Evolutionary conservation across 53 echinoderm and acorn worm species (phyloP).

Genomic region (Stichopus horrens): DNA sequence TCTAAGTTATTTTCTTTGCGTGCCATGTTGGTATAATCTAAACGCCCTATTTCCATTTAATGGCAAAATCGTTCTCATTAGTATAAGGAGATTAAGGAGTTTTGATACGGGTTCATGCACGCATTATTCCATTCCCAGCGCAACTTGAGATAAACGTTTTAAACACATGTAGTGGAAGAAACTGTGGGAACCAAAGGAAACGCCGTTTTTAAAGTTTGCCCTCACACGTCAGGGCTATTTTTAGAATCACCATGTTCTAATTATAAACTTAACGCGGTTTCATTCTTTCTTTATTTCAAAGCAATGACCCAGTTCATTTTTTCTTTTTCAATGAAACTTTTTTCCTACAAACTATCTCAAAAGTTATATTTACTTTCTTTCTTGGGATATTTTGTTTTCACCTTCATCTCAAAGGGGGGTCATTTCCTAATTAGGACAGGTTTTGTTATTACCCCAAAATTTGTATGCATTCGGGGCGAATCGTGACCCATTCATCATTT

Average conservation of each 20-base stretch:
- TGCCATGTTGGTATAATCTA: too few species aligned
- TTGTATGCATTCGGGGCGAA: conserved; percentile 24
- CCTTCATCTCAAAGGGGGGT: not conserved
- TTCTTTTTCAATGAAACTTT: not conserved
- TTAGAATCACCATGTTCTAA: conserved; percentile 4
- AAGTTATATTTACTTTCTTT: not conserved
- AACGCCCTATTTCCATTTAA: too few species aligned
- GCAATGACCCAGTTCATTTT: not conserved
- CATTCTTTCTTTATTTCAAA: conserved; percentile 11
- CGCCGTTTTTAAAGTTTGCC: too few species aligned
- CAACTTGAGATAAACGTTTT: not conserved
- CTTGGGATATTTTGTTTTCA: not conserved
- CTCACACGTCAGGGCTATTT: not conserved
- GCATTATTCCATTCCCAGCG: too few species aligned
- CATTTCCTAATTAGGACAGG: conserved; percentile 11
- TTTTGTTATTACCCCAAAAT: not conserved
- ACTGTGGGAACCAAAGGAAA: not conserved
- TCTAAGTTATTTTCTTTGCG: too few species aligned
- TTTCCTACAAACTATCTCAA: not conserved
- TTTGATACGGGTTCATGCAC: too few species aligned
- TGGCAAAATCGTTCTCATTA: too few species aligned
- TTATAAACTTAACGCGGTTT: conserved; percentile 6
- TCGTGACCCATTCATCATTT: conserved; percentile 20
- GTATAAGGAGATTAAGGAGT: too few species aligned
- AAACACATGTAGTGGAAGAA: not conserved